These are phyloP conservation scores for Platyrinchus mystaceus DNA, from an alignment of 2,797 vertebrate species.

Conservation along the genomic window DNA sequence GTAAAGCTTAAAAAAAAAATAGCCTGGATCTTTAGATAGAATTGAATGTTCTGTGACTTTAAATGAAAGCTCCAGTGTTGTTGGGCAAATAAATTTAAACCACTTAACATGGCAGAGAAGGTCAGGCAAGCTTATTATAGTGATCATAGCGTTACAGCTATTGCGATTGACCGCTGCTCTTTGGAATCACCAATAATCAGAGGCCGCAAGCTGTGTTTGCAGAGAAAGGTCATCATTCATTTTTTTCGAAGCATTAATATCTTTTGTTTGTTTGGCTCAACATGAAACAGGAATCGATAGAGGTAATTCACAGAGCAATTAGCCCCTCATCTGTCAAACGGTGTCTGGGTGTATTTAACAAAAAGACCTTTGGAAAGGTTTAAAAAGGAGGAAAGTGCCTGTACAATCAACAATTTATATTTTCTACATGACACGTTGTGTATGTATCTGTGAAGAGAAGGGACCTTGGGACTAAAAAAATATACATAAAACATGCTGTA, in stretches of 20 bases:
- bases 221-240: constrained; percentile 92
- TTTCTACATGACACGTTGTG: constrained; percentile 81
- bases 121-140: constrained; percentile 87
- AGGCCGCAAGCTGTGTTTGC: constrained; percentile 88
- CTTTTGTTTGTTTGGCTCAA: constrained; percentile 91
- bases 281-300: constrained; percentile 91
- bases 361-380: constrained; percentile 85
- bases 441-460: constrained; percentile 79
- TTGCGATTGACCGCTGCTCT: constrained; percentile 85
- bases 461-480: constrained; percentile 77
- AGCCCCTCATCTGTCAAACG: constrained; percentile 87
- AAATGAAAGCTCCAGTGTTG: constrained; percentile 84
- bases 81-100: constrained; percentile 89
- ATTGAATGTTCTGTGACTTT: constrained; percentile 84
- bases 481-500: constrained; percentile 78
- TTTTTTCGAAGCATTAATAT: constrained; percentile 89
- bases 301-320: constrained; percentile 90
- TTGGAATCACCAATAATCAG: constrained; percentile 87
- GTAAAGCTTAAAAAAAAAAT: constrained; percentile 22
- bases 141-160: constrained; percentile 87
- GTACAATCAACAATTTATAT: constrained; percentile 84
- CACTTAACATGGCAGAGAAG: constrained; percentile 88
- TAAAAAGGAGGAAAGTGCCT: constrained; percentile 80
- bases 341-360: constrained; percentile 86
- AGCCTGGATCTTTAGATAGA: constrained; percentile 72